These are phyloP conservation scores for Hafferia zeledoni DNA, from an alignment of 2,797 vertebrate species.

Conservation along the genomic window DNA sequence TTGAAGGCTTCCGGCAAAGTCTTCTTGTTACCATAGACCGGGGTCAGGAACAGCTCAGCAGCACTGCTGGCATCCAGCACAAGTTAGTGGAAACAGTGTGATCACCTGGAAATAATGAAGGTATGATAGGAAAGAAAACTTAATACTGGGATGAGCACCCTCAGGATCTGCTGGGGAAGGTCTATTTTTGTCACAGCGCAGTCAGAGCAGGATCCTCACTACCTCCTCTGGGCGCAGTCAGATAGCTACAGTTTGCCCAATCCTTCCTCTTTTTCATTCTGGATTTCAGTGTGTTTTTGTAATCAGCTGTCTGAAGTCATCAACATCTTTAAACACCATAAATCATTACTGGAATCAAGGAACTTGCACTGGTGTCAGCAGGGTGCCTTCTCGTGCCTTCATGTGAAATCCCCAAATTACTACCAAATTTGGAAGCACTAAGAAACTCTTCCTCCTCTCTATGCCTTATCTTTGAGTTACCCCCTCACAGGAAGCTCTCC, in stretches of 20 bases:
- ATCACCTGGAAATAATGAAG: neutral
- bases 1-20: neutral
- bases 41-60: neutral
- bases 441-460: neutral
- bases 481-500: accelerated
- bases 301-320: neutral
- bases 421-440: neutral
- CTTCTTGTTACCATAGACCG: neutral
- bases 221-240: neutral
- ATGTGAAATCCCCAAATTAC: neutral
- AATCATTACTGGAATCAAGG: neutral
- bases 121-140: neutral
- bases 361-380: neutral
- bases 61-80: neutral
- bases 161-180: neutral
- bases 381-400: neutral
- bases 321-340: neutral
- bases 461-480: neutral
- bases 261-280: neutral
- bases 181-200: neutral
- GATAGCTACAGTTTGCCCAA: neutral
- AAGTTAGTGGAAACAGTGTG: neutral
- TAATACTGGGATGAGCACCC: neutral
- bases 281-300: neutral
- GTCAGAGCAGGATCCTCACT: neutral